A percentile compares a stretch with the other conserved stretches of the same genome.
These are phyloP conservation scores for Xestia rhomboidea DNA, from an alignment of 2,888 invertebrate species.

Conservation along the genomic window DNA sequence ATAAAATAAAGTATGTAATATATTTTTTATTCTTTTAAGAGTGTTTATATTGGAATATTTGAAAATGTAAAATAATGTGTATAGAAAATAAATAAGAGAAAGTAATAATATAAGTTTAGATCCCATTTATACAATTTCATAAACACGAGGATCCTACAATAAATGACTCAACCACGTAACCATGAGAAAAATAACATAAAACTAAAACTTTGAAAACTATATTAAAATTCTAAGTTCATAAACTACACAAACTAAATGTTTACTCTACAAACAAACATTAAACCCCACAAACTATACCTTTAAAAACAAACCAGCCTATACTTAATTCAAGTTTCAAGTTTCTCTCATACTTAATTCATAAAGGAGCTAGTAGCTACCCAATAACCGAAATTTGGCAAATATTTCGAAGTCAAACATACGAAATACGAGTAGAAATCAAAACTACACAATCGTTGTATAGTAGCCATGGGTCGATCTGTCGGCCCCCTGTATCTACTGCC, in stretches of 20 bases:
- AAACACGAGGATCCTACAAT: not conserved
- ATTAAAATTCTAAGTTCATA: conserved; percentile 23
- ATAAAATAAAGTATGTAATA: no score
- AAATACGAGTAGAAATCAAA: conserved; percentile 82
- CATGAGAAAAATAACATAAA: conserved; percentile 10
- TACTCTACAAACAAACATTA: conserved; percentile 27
- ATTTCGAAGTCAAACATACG: conserved; percentile 68
- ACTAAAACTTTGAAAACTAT: conserved; percentile 1
- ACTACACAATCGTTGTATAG: conserved; percentile 85
- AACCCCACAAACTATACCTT: conserved; percentile 44
- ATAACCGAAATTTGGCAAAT: conserved; percentile 64
- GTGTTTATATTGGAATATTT: no score
- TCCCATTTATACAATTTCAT: not conserved
- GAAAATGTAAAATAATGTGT: no score
- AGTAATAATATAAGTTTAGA: no score
- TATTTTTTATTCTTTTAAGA: no score
- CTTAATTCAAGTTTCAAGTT: conserved; percentile 57
- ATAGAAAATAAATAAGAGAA: no score
- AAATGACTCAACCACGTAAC: not conserved
- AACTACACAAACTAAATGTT: conserved; percentile 33
- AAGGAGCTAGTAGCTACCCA: conserved; percentile 47
- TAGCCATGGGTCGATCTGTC: conserved; percentile 87
- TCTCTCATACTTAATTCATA: conserved; percentile 66
- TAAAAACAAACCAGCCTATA: conserved; percentile 56
- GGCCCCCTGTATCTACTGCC: conserved; percentile 85